Evolutionary conservation across 2,888 invertebrate species (phyloP).

Genomic region (Halictus ligatus): DNA sequence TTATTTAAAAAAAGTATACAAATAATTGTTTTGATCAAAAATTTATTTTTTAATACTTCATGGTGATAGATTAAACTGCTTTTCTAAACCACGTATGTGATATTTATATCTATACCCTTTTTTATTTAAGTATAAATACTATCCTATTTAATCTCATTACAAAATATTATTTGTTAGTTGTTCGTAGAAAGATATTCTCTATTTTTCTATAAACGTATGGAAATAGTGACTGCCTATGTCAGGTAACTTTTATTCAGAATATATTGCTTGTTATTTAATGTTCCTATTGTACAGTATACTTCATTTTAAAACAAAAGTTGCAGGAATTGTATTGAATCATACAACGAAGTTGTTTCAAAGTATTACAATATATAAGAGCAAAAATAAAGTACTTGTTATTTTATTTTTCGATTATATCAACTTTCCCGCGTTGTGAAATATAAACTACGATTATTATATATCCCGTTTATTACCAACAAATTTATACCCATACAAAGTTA

Average conservation of each 20-base stretch:
- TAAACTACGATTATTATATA: conserved; percentile 1
- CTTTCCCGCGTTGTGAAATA: neutral
- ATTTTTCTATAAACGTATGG: conserved; percentile 12
- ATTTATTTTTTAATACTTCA: conserved; percentile 32
- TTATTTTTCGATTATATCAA: conserved; percentile 15
- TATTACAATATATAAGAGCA: conserved; percentile 4
- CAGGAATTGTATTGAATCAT: neutral
- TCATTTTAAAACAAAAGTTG: neutral
- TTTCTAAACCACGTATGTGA: conserved; percentile 33
- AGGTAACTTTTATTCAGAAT: neutral
- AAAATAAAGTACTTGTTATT: conserved; percentile 24
- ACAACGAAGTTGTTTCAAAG: conserved; percentile 13
- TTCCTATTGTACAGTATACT: neutral
- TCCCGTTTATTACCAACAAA: conserved; percentile 7
- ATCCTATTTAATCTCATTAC: neutral
- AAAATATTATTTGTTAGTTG: conserved; percentile 2
- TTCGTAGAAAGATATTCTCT: neutral
- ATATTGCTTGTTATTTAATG: conserved; percentile 11
- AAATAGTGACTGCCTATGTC: neutral
- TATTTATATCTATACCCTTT: conserved; percentile 25
- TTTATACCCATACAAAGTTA: conserved; percentile 1
- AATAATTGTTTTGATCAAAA: conserved; percentile 21
- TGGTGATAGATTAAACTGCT: conserved; percentile 55
- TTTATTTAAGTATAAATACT: neutral
- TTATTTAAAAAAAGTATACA: conserved; percentile 53